Evolutionary conservation across 30 jellyfish, hydroid and myxozoan genomes (phyloP), one percentile per base, ranked within the genome.

Genomic region (Sanderia malayensis): DNA sequence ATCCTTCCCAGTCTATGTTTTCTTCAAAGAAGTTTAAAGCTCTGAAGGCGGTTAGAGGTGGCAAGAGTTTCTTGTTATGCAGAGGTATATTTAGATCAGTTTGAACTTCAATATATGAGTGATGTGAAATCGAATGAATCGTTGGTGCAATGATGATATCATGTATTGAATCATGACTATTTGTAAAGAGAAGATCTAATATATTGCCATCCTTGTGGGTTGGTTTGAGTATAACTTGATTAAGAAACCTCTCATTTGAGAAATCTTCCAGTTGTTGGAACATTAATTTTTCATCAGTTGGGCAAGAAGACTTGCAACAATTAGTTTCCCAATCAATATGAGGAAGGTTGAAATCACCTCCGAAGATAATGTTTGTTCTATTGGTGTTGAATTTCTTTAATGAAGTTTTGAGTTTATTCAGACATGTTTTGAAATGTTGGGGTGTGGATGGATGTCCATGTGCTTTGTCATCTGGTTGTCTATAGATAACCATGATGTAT

Each of bases 281-380:
- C 64, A 49, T 49, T 18, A 49, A 15, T 18, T 19, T 49, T 8
- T 11, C 18, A 9, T 49, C 64, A 4, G 8, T 49, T 15, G 23
- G 3, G 64, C 64, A 15, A 19, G 25, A 11, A 4, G 3, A 4
- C 27, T 15, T 3, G 24, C 25, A 3, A 2, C 18, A 24, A 13
- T 13, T 37, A 19, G 8, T 49, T 7, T 15, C 6, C 64, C 64
- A 49, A 24, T 49, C 27, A 25, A 31, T 31, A 2, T 2, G 26
- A 15, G 79, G 79, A 15, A 66, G 25, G 31, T 66, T 66, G 21
- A 66, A 66, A 31, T 66, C 79, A 7, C 79, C 79, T 6, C 79
- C 61, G 4, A 66, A 2, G 17, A 66, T 24, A 17, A 66, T 66
- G 25, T 32, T 22, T 2, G 79, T 21, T n/a, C 9, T 2, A 31